Percentiles rank a stretch among this genome's conserved stretches.
phyloP scores from a whole-genome alignment of 2,797 vertebrate genomes.

The Strix occidentalis region DNA sequence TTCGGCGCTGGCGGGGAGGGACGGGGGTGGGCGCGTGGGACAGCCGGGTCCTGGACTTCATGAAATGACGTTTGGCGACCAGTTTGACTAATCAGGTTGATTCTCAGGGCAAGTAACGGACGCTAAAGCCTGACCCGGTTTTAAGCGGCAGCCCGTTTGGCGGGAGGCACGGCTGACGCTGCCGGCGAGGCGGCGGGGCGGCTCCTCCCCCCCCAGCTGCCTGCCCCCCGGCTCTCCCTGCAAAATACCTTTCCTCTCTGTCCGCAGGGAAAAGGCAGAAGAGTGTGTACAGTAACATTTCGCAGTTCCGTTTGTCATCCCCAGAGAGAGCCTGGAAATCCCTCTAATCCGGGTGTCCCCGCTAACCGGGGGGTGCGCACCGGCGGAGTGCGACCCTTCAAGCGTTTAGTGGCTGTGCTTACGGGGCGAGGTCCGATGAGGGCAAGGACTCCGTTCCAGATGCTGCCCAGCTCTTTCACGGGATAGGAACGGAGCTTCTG shows the following conservation, averaged over 20 bases:
- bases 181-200: not conserved
- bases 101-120: not conserved
- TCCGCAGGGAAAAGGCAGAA: not conserved
- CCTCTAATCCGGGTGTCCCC: not conserved
- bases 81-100: not conserved
- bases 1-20: accelerated
- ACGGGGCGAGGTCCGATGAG: not conserved
- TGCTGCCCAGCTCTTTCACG: not conserved
- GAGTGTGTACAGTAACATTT: no score
- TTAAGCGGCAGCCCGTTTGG: not conserved
- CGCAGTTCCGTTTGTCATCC: not conserved
- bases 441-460: not conserved
- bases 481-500: not conserved
- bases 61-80: not conserved
- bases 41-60: not conserved
- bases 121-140: not conserved
- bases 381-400: not conserved
- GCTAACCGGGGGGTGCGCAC: not conserved
- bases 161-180: not conserved
- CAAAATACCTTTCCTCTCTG: not conserved
- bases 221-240: not conserved
- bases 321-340: not conserved
- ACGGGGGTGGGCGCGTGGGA: no score
- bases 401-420: not conserved
- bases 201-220: not conserved